Conservation (phyloP, 2,797 vertebrate genomes). For the Fringilla coelebs region DNA sequence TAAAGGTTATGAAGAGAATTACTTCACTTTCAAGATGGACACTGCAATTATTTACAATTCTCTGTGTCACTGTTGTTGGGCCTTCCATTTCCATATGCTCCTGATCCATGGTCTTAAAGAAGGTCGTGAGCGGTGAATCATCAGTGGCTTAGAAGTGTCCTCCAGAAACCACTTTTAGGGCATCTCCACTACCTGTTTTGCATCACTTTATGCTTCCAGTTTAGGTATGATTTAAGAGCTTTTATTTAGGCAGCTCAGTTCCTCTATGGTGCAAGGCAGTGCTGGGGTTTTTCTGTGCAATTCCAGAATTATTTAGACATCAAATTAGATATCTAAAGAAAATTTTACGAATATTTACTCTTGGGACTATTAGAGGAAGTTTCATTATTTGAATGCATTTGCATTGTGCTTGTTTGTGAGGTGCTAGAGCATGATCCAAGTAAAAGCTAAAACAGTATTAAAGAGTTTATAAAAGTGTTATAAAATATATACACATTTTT, state of each 20-base stretch:
- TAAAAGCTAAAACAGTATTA: background rate
- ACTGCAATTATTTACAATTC: background rate
- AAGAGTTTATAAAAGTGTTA: background rate
- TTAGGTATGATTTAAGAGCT: background rate
- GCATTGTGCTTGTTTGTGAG: background rate
- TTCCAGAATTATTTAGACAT: background rate
- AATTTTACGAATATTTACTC: background rate
- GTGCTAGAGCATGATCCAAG: background rate
- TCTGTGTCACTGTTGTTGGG: background rate
- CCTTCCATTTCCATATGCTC: background rate
- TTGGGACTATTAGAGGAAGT: background rate
- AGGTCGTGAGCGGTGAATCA: background rate
- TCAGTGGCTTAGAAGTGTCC: background rate
- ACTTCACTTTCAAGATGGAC: background rate
- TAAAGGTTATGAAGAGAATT: background rate
- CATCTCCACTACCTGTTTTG: background rate
- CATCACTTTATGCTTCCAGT: background rate
- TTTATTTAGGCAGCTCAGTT: background rate
- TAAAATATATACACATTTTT: background rate
- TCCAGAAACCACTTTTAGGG: background rate
- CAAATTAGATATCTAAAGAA: background rate
- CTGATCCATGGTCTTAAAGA: background rate
- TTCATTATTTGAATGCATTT: background rate
- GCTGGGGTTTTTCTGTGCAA: background rate
- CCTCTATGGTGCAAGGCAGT: background rate